A percentile compares a stretch with the other conserved stretches of the same genome.
Conservation (phyloP, 2,797 vertebrate species). For the Siniperca undulata region DNA sequence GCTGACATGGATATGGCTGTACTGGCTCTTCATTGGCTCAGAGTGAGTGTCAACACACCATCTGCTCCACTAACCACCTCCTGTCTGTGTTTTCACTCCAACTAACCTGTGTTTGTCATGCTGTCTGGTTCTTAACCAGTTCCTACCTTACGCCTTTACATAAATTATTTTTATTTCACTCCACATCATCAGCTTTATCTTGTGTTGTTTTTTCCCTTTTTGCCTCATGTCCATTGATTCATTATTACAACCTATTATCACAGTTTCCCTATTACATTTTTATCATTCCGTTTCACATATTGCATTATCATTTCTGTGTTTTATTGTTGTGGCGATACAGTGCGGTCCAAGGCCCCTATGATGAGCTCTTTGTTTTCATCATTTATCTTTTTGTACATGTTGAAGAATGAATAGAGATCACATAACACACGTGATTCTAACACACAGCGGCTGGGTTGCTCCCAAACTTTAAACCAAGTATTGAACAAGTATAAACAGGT, state of each 20-base stretch:
- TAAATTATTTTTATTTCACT: neutral
- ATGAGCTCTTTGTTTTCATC: neutral
- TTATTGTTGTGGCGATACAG: neutral
- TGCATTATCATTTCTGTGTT: no score
- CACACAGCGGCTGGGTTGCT: no score
- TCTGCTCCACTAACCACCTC: neutral
- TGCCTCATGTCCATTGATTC: no score
- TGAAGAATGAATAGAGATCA: no score
- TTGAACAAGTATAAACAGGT: no score
- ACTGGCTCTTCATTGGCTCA: slow-evolving; percentile 92
- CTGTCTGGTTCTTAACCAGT: neutral
- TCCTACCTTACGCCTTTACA: neutral
- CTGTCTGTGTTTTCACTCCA: neutral
- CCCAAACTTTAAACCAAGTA: no score
- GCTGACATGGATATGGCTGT: slow-evolving; percentile 92
- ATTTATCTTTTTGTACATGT: no score
- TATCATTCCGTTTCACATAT: neutral
- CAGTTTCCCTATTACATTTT: no score
- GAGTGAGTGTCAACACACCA: slow-evolving; percentile 86
- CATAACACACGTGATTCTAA: no score
- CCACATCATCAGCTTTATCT: no score
- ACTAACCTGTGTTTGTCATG: neutral
- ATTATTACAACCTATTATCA: neutral
- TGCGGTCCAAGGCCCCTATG: neutral
- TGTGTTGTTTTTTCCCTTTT: no score